These are phyloP conservation scores for Pherbina coryleti DNA, from an alignment of 2,888 invertebrate genomes.

Conservation along the genomic window DNA sequence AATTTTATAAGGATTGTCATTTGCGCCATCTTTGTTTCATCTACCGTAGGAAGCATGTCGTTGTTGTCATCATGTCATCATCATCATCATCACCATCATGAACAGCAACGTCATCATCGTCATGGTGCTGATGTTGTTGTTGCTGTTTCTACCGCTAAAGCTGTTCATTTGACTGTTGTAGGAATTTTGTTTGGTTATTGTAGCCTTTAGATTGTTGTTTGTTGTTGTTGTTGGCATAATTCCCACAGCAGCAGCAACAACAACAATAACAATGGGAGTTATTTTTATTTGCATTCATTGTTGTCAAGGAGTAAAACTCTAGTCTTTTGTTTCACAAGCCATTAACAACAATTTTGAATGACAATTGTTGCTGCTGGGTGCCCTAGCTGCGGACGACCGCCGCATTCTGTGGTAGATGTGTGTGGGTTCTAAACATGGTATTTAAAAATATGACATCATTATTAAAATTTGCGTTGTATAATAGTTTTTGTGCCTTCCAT, in stretches of 20 bases:
- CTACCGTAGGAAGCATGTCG: neutral
- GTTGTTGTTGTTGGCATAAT: neutral
- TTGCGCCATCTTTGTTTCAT: conserved; percentile 15
- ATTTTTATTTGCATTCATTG: neutral
- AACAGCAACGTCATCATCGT: no score
- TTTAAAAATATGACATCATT: no score
- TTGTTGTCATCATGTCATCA: conserved; percentile 1
- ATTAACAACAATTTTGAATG: conserved; percentile 18
- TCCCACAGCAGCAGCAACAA: neutral
- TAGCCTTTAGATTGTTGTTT: neutral
- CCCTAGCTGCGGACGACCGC: no score
- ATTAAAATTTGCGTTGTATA: no score
- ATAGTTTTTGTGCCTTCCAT: no score
- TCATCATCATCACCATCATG: no score
- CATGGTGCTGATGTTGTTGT: neutral
- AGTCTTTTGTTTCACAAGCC: conserved; percentile 2
- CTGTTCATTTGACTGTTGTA: no score
- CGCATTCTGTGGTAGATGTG: no score
- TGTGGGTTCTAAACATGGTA: no score
- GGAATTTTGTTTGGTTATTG: conserved; percentile 14
- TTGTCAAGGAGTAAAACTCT: neutral
- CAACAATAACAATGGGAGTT: neutral
- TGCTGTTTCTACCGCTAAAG: no score
- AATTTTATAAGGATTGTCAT: conserved; percentile 35
- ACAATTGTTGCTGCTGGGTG: conserved; percentile 6